Evolutionary conservation across 2,888 invertebrate genomes (phyloP).

Genomic region (Nudaria mundana): DNA sequence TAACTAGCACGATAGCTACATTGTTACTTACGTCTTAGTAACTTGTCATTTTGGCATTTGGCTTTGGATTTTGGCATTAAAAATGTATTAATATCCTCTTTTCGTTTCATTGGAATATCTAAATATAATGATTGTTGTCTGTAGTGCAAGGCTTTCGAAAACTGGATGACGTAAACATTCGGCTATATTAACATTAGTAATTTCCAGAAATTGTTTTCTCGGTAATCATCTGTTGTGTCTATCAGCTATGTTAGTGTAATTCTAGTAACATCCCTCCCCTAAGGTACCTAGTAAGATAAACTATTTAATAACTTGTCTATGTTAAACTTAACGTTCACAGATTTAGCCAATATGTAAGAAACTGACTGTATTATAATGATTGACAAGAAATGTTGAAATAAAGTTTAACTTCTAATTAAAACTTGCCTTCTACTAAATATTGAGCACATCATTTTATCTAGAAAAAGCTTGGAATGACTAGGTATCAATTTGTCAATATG

Average conservation of each 20-base stretch:
- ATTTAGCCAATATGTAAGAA: constrained; percentile 8
- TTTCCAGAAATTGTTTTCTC: not conserved
- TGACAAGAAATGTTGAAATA: constrained; percentile 8
- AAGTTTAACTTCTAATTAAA: constrained; percentile 3
- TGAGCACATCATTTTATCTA: too few species aligned
- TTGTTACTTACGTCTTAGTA: too few species aligned
- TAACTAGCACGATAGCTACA: too few species aligned
- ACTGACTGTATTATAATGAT: constrained; percentile 2
- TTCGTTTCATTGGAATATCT: too few species aligned
- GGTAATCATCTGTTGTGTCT: not conserved
- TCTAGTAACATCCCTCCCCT: constrained; percentile 22
- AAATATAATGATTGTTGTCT: too few species aligned
- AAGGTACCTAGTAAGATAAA: constrained; percentile 7
- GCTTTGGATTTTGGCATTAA: too few species aligned
- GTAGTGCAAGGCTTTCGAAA: too few species aligned
- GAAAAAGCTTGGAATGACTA: too few species aligned
- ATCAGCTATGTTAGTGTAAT: constrained; percentile 1
- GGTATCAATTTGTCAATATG: too few species aligned
- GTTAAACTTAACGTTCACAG: constrained; percentile 1
- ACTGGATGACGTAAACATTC: too few species aligned
- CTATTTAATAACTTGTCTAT: constrained; percentile 12
- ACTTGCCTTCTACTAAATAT: not conserved
- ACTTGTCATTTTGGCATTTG: too few species aligned
- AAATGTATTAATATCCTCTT: too few species aligned
- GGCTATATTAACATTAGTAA: constrained; percentile 9